Conservation (phyloP, 2,888 invertebrate genomes). For the Apoda limacodes region DNA sequence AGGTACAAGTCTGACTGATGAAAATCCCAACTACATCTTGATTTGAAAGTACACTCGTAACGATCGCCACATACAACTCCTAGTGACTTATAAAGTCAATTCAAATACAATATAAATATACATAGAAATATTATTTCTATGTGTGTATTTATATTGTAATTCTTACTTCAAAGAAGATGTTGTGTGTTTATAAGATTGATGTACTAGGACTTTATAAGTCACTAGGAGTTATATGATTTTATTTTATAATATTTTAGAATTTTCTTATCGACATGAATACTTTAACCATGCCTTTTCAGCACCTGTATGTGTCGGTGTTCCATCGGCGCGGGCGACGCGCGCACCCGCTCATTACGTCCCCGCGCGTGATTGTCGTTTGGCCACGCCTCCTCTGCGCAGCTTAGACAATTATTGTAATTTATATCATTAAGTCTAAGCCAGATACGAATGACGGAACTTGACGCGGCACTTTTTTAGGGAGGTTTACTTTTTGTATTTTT, state of each 20-base stretch:
- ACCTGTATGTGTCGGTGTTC: constrained; percentile 35
- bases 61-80: no score
- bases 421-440: constrained; percentile 41
- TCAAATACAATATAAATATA: no score
- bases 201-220: no score
- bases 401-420: constrained; percentile 62
- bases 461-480: no score
- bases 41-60: no score
- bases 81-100: no score
- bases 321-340: constrained; percentile 29
- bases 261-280: constrained; percentile 7
- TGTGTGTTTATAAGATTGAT: constrained; percentile 4
- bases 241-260: not conserved
- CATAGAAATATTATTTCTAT: no score
- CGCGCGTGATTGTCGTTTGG: constrained; percentile 65
- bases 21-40: no score
- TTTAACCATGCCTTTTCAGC: constrained; percentile 26
- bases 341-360: constrained; percentile 61
- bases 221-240: no score
- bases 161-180: no score
- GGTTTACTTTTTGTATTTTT: constrained; percentile 8
- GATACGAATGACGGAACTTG: constrained; percentile 25
- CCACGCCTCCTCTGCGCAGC: constrained; percentile 44
- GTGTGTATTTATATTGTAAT: no score
- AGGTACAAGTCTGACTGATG: no score